Base-by-base conservation (phyloP, 2,888 invertebrate species). In the Apodemia mormo region DNA sequence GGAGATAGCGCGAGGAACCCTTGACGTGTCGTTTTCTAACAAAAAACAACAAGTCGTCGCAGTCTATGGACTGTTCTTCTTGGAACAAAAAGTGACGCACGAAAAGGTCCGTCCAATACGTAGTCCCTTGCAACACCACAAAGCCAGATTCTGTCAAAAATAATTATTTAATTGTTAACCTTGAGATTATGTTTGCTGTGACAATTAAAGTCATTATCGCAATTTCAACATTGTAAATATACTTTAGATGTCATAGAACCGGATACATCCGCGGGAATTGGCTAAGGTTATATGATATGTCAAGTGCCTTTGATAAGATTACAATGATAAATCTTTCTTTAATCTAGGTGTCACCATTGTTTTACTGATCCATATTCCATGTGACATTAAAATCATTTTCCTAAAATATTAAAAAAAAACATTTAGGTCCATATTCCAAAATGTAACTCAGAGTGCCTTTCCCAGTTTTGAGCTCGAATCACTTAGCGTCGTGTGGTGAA, bases 41-140 rank as follows among this genome's bases (percentile, higher is more conserved):
- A 88, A 99, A 99, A 92, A 99, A 99, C 75, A 99, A 91, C 80
- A 99, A 94, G 90, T 99, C 99, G 92, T 99, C 99, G 79, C 97
- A 96, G 89, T 98, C 98, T 80, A 97, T 98, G 75, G 97, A 96
- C 74, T 96, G 96, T 85, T 97, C 97, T 76, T 96, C 96, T 94
- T 97, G 97, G 85, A 98, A 98, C 68, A 98, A 94, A 88, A 99
- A 99, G 93, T 98, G 98, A 14, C 98, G 95, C 76, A 98, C 97
- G 90, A 99, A 99, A 77, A 99, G 94, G 88, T 98, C 98, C 68
- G 98, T 98, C 98, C 99, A 99, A 85, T 98, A 98, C 3, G 97
- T 97, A 72, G 97, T 97, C 56, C 98, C 97, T 90, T 98, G 97
- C 22, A 98, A 95, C 88, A 98, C 96, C 76, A 98, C 98, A 92